A percentile compares a stretch with the other conserved stretches of the same genome.
Conservation (phyloP, 2,797 vertebrate species). For the Hemitrygon akajei region DNA sequence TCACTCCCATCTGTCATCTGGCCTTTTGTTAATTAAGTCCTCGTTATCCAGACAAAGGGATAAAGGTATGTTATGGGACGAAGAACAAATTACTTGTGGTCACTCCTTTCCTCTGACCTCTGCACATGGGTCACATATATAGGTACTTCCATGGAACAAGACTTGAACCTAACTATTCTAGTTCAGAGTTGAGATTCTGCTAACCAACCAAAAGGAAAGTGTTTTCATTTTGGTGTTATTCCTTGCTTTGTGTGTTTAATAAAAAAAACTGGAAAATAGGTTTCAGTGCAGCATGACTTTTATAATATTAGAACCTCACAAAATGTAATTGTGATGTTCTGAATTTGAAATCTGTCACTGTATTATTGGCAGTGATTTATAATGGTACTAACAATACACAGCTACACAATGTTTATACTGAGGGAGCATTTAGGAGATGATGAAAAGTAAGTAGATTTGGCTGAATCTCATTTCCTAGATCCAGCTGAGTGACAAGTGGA, state of each 20-base stretch:
- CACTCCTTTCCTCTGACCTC: too few species aligned
- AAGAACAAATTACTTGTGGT: too few species aligned
- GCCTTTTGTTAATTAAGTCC: too few species aligned
- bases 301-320: not conserved
- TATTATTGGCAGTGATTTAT: not conserved
- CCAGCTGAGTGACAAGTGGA: not conserved
- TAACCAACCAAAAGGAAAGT: not conserved
- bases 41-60: too few species aligned
- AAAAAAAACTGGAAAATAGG: not conserved
- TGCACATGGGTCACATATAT: too few species aligned
- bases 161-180: not conserved
- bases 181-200: not conserved
- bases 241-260: not conserved
- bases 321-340: not conserved
- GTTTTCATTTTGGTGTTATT: not conserved
- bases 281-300: not conserved
- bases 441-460: not conserved
- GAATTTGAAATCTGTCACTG: not conserved
- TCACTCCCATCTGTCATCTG: too few species aligned
- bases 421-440: not conserved
- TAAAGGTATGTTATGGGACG: too few species aligned
- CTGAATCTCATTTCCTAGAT: not conserved
- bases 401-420: not conserved
- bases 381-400: not conserved
- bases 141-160: not conserved